phyloP scores from a whole-genome alignment of 2,797 vertebrate genomes.

The Pantherophis alleghaniensis region DNA sequence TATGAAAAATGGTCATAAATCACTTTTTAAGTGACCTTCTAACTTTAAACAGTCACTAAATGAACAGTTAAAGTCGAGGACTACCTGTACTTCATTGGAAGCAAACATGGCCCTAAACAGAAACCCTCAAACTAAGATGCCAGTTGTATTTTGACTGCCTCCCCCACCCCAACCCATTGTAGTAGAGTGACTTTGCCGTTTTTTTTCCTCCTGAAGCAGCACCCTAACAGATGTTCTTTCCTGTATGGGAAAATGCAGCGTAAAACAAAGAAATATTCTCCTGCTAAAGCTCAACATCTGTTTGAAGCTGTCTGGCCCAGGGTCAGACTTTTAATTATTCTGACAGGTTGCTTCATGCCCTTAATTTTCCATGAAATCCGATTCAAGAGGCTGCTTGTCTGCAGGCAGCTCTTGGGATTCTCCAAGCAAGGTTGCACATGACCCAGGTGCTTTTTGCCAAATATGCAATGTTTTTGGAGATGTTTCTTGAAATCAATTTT shows the following conservation, averaged over 20 bases:
- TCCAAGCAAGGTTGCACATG: background rate
- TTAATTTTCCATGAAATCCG: constrained; percentile 67
- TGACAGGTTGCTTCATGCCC: constrained; percentile 66
- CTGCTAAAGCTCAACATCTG: constrained; percentile 64
- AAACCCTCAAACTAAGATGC: background rate
- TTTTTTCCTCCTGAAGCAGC: fast-evolving
- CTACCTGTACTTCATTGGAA: background rate
- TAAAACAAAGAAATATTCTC: constrained; percentile 69
- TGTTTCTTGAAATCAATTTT: fast-evolving
- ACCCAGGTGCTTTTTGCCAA: constrained; percentile 9
- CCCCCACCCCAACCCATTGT: background rate
- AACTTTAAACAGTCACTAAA: background rate
- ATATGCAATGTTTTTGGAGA: constrained; percentile 13
- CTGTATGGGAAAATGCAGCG: constrained; percentile 58
- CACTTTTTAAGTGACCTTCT: background rate
- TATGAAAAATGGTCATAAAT: background rate
- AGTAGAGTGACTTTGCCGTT: background rate
- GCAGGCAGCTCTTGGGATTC: constrained; percentile 37
- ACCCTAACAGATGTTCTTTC: constrained; percentile 61
- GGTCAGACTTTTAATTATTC: constrained; percentile 58
- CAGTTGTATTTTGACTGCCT: background rate
- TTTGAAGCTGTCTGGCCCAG: constrained; percentile 61
- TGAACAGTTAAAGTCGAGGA: background rate
- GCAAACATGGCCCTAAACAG: background rate
- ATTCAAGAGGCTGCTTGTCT: constrained; percentile 49